Percentiles rank a stretch among this genome's conserved stretches.
These are phyloP conservation scores for Mermis nigrescens DNA, from an alignment of 2,888 invertebrate species.

Conservation along the genomic window DNA sequence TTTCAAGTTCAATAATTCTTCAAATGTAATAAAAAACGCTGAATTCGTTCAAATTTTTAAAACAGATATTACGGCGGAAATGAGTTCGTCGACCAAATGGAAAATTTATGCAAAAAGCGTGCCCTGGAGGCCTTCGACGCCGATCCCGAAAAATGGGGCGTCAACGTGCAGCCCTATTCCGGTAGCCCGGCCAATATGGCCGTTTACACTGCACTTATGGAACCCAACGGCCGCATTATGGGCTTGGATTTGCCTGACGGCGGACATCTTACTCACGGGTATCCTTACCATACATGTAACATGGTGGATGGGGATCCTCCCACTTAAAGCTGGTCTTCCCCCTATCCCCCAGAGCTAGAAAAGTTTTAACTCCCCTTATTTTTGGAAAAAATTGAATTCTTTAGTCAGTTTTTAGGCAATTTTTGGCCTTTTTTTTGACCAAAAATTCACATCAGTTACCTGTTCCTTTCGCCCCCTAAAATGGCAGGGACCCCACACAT, in stretches of 20 bases:
- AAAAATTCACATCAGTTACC: too few species aligned
- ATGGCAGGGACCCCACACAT: too few species aligned
- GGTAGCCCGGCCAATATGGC: conserved; percentile 91
- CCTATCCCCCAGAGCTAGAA: too few species aligned
- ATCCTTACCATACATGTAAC: too few species aligned
- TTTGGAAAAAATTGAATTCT: too few species aligned
- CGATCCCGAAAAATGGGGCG: conserved; percentile 72
- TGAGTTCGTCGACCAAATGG: conserved; percentile 80
- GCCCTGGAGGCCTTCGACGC: conserved; percentile 62
- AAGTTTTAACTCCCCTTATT: too few species aligned
- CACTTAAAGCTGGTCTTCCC: too few species aligned
- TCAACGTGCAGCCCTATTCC: conserved; percentile 90
- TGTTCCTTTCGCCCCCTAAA: too few species aligned
- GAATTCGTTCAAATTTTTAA: conserved; percentile 13
- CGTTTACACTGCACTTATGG: conserved; percentile 56
- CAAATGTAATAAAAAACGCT: background rate
- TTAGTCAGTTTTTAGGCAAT: too few species aligned
- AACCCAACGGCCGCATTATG: conserved; percentile 89
- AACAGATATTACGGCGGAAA: conserved; percentile 95
- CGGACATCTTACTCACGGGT: conserved; percentile 50
- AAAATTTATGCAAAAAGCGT: conserved; percentile 65
- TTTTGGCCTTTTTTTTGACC: too few species aligned
- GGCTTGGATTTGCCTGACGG: conserved; percentile 80
- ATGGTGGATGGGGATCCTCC: too few species aligned
- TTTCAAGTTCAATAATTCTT: too few species aligned